These are phyloP conservation scores for Limnephilus marmoratus DNA, from an alignment of 2,888 invertebrate genomes.

Conservation along the genomic window DNA sequence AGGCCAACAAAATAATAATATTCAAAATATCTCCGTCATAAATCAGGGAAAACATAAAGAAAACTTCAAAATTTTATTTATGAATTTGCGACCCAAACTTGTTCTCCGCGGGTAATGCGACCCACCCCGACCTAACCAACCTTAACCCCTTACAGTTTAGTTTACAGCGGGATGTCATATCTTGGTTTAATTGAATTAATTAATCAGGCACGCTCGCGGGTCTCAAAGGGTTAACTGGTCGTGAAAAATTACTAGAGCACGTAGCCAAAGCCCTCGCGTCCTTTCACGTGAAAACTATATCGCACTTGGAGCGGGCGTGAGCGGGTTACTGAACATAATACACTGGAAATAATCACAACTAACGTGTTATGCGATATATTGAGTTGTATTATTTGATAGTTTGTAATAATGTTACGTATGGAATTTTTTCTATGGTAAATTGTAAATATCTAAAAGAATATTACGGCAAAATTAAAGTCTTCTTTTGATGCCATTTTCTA, in stretches of 20 bases:
- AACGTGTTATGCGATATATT: neutral
- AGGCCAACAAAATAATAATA: too few relatives aligned
- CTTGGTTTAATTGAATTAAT: constrained; percentile 45
- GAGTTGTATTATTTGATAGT: neutral
- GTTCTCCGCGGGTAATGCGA: neutral
- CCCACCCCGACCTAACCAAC: neutral
- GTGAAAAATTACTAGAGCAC: constrained; percentile 52
- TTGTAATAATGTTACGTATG: neutral
- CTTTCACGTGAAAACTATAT: constrained; percentile 13
- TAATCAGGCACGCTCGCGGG: constrained; percentile 41
- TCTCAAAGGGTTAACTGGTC: constrained; percentile 50
- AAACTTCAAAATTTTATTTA: too few relatives aligned
- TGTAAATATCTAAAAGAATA: too few relatives aligned
- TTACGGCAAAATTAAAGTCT: neutral
- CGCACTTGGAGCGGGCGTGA: neutral
- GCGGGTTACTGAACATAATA: neutral
- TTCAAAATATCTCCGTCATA: too few relatives aligned
- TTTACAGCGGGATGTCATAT: constrained; percentile 34
- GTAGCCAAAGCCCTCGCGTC: neutral
- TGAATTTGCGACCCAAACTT: too few relatives aligned
- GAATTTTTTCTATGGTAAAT: neutral
- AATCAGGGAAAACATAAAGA: too few relatives aligned
- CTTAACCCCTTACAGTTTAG: neutral
- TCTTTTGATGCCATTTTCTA: neutral
- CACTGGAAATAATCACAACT: neutral